A percentile compares a stretch with the other conserved stretches of the same genome.
Evolutionary conservation across 2,797 vertebrate genomes (phyloP).

Genomic region (Pseudocheirus occidentalis): DNA sequence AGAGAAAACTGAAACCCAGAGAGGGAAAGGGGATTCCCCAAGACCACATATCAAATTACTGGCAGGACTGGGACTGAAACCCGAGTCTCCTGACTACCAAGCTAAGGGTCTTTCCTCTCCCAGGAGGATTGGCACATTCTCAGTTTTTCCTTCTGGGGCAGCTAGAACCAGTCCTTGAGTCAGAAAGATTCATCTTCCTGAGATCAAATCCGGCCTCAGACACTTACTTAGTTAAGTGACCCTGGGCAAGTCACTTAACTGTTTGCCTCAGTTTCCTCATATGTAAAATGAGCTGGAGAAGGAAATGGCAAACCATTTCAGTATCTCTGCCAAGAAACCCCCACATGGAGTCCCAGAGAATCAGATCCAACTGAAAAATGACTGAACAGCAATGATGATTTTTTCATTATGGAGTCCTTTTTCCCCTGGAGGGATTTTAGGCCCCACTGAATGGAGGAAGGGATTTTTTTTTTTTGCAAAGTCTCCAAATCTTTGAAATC

Average conservation of each 20-base stretch:
- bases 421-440: no score
- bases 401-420: neutral
- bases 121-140: neutral
- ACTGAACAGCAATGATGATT: no score
- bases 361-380: no score
- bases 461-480: neutral
- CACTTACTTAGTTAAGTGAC: neutral
- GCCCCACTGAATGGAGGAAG: neutral
- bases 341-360: no score
- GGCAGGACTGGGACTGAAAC: neutral
- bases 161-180: neutral
- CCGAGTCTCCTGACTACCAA: neutral
- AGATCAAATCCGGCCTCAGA: neutral
- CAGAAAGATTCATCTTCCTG: neutral
- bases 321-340: no score
- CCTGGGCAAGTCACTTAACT: neutral
- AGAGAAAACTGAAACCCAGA: neutral
- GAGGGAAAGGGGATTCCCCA: neutral
- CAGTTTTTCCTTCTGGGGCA: neutral
- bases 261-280: neutral
- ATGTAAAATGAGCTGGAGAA: neutral
- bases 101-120: neutral
- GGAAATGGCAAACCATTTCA: neutral
- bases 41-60: neutral
- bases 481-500: neutral